A percentile compares a stretch with the other conserved stretches of the same genome.
Evolutionary conservation across 2,888 invertebrate genomes (phyloP).

Genomic region (Coelinius sp.): DNA sequence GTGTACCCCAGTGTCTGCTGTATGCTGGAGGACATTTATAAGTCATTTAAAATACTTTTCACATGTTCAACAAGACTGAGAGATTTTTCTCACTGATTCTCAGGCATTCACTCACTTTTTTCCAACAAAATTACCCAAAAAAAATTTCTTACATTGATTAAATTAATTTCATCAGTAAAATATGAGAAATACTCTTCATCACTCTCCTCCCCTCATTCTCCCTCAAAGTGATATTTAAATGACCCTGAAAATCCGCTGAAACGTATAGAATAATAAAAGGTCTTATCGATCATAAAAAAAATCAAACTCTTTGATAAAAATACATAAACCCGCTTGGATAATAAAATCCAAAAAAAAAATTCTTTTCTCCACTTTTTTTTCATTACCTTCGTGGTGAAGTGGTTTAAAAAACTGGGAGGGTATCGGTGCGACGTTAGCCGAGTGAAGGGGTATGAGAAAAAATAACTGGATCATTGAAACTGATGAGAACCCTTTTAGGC

Average conservation of each 20-base stretch:
- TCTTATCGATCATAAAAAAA: neutral
- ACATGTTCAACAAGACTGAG: too few relatives aligned
- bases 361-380: constrained; percentile 27
- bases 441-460: constrained; percentile 4
- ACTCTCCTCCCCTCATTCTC: neutral
- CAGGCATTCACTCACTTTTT: too few relatives aligned
- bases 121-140: too few relatives aligned
- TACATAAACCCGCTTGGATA: neutral
- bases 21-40: neutral
- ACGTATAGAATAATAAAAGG: neutral
- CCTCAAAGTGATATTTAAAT: neutral
- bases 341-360: neutral
- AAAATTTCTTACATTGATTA: too few relatives aligned
- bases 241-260: neutral
- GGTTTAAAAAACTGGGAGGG: constrained; percentile 10
- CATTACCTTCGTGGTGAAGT: neutral
- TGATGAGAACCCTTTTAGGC: constrained; percentile 41
- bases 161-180: too few relatives aligned
- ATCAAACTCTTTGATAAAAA: neutral
- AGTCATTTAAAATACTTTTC: too few relatives aligned
- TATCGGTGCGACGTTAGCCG: neutral
- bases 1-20: neutral
- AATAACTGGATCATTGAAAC: constrained; percentile 42
- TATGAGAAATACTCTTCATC: neutral
- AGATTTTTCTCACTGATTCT: too few relatives aligned